Evolutionary conservation across 2,797 vertebrate genomes (phyloP), one percentile per base, ranked within the genome.

Genomic region (Acrocephalus scirpaceus): DNA sequence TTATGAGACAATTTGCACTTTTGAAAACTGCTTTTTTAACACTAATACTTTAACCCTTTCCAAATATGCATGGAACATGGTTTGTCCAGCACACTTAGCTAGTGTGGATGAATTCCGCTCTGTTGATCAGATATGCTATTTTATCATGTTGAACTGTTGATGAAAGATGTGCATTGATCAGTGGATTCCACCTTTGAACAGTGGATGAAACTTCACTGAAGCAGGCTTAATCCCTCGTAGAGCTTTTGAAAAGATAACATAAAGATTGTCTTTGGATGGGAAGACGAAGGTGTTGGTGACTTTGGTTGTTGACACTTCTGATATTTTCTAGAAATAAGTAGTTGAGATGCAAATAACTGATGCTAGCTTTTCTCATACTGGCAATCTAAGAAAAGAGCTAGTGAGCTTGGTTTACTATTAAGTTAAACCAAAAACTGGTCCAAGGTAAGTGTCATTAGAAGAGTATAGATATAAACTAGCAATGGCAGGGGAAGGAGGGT

Each of bases 21-120:
- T 98, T 90, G 77, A 95, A 96, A 97, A 93, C 97, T 95, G 97
- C 97, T 98, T 98, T 98, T 94, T 98, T 97, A 98, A 98, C 98
- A 98, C 98, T 98, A 98, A 98, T 86, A 91, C 90, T 96, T 97
- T 95, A 97, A 94, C 93, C 95, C 96, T 97, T 96, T 96, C 95
- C 94, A 69, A 95, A 95, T 95, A 96, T 71, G 88, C 92, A 82
- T 81, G 86, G 88, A 90, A 93, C 90, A 90, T 92, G 90, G 89
- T 96, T 94, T 96, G 78, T 96, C 94, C 88, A 83, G 36, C 95
- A 89, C 86, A 73, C 80, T 94, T 95, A 45, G 42, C 69, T 91
- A 69, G 91, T 88, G 95, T 95, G 92, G 95, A 67, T 94, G 95
- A 93, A 47, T 87, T 95, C 90, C 6, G 30, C 91, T 89, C 88